Conservation (phyloP, 2,888 invertebrate species). For the Troglohyphantes excavatus region DNA sequence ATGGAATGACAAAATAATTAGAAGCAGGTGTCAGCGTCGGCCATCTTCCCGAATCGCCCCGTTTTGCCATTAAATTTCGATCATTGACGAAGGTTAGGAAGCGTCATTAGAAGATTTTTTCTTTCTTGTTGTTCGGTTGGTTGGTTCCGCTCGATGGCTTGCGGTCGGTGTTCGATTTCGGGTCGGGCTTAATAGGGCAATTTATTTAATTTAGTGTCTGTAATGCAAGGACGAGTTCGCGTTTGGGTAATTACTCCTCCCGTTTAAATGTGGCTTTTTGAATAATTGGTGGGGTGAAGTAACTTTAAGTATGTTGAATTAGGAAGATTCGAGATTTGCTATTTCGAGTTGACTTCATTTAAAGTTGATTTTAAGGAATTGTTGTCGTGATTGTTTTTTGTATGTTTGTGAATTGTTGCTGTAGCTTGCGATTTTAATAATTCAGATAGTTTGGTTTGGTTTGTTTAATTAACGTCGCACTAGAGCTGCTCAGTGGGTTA, state of each 20-base stretch:
- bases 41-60: not conserved
- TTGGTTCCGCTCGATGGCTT: not conserved
- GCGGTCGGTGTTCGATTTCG: not conserved
- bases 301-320: no score
- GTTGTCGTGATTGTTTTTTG: no score
- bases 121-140: not conserved
- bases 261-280: no score
- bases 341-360: no score
- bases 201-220: not conserved
- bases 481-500: no score
- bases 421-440: no score
- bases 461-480: no score
- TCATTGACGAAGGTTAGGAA: not conserved
- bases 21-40: conserved; percentile 36
- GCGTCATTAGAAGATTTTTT: not conserved
- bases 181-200: not conserved
- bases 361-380: no score
- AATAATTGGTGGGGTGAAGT: no score
- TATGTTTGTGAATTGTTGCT: no score
- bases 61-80: conserved; percentile 33
- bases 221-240: not conserved
- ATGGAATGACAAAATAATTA: conserved; percentile 45
- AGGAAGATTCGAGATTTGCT: no score
- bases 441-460: no score
- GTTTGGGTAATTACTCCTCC: not conserved